A percentile compares a stretch with the other conserved stretches of the same genome.
Conservation (phyloP, 2,797 vertebrate genomes). For the Cuniculus paca region DNA sequence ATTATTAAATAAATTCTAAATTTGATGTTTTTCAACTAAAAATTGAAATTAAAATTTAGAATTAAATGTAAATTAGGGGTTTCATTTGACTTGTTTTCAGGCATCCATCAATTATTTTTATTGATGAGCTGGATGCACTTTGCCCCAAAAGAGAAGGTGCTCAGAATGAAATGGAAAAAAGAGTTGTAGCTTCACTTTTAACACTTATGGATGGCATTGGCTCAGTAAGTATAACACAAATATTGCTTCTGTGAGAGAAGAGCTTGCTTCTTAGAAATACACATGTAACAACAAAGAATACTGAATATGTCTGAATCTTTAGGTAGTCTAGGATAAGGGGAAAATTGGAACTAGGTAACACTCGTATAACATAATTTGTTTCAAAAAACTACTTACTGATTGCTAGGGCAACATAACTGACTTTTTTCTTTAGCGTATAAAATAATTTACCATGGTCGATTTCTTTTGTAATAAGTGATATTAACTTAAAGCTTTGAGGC, state of each 20-base stretch:
- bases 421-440: constrained; percentile 1
- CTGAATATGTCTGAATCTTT: background rate
- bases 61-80: background rate
- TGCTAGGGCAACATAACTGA: background rate
- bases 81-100: constrained; percentile 85
- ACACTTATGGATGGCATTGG: constrained; percentile 98
- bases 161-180: constrained; percentile 98
- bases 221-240: constrained; percentile 91
- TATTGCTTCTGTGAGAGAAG: background rate
- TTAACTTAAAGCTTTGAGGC: constrained; percentile 55
- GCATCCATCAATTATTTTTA: constrained; percentile 96
- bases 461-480: constrained; percentile 33
- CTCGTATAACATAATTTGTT: background rate
- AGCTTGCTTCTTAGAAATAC: background rate
- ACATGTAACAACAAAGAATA: background rate
- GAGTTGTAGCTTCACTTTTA: constrained; percentile 96
- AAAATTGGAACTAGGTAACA: constrained; percentile 4
- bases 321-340: background rate
- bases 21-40: constrained; percentile 40
- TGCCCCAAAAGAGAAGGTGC: constrained; percentile 96
- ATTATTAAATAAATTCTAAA: constrained; percentile 25
- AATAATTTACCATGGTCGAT: background rate
- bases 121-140: constrained; percentile 97
- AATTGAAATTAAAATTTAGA: constrained; percentile 2
- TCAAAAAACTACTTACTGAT: background rate